phyloP scores from a whole-genome alignment of 2,797 vertebrate genomes.

The Acanthopagrus latus region DNA sequence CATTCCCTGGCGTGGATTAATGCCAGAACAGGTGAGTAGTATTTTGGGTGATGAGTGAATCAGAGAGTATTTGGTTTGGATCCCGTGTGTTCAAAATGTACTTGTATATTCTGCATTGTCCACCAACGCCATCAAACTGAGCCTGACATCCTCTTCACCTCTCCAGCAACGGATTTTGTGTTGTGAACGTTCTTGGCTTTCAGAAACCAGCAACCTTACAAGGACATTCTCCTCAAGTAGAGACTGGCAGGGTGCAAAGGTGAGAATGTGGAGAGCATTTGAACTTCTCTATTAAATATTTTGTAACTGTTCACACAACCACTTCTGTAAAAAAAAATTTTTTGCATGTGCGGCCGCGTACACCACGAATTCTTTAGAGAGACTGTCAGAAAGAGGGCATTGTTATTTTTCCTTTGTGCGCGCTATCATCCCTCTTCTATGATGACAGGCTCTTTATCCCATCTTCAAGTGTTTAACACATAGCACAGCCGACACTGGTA shows the following conservation, averaged over 20 bases:
- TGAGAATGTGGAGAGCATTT: not conserved
- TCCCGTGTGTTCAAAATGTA: not conserved
- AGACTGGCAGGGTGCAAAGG: not conserved
- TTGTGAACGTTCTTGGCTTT: not conserved
- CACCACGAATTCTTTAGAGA: not conserved
- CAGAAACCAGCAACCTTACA: conserved; percentile 16
- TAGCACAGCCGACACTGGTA: not conserved
- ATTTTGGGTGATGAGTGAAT: conserved; percentile 20
- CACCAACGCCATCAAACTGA: conserved; percentile 15
- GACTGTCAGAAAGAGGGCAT: not conserved
- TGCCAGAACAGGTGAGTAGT: conserved; percentile 11
- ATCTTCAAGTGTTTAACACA: not conserved
- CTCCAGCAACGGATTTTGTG: conserved; percentile 7
- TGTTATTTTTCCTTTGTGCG: not conserved
- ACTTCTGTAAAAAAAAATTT: not conserved
- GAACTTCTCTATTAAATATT: not conserved
- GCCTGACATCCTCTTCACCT: conserved; percentile 2
- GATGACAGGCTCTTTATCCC: not conserved
- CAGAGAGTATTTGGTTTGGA: conserved; percentile 5
- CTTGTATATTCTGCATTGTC: not conserved
- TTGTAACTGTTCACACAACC: not conserved
- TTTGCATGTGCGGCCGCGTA: not conserved
- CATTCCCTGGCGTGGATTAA: not conserved
- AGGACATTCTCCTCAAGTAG: not conserved
- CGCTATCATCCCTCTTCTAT: not conserved